phyloP scores from a whole-genome alignment of 2,113 vertebrate genomes.

The Cyrtonyx montezumae region DNA sequence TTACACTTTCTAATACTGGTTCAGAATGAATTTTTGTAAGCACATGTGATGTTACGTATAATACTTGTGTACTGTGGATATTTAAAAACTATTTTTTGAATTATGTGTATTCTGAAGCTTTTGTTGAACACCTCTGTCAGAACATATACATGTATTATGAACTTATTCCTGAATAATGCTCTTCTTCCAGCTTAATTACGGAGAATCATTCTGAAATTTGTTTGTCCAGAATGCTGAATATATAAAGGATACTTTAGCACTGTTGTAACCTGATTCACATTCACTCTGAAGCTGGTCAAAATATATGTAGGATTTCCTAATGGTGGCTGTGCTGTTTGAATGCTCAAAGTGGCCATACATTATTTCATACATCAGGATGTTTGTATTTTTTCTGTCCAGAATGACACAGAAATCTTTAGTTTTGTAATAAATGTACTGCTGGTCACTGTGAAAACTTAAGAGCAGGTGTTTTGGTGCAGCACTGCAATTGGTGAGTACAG shows the following conservation, averaged over 20 bases:
- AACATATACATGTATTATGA: not conserved
- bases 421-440: not conserved
- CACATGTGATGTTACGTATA: not conserved
- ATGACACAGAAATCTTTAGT: accelerated
- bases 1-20: not conserved
- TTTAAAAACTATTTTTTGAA: not conserved
- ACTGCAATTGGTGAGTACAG: not conserved
- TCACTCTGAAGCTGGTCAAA: not conserved
- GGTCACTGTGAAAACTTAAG: accelerated
- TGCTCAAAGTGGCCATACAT: accelerated
- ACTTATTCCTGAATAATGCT: not conserved
- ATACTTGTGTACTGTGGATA: not conserved
- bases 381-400: not conserved
- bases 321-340: not conserved
- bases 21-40: not conserved
- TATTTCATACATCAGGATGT: not conserved
- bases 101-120: not conserved
- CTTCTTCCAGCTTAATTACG: not conserved
- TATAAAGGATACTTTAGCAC: not conserved
- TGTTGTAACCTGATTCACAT: not conserved
- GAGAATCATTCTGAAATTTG: not conserved
- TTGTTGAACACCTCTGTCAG: not conserved
- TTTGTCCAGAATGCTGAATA: not conserved
- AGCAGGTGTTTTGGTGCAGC: not conserved
- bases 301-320: accelerated